Evolutionary conservation across 2,113 vertebrate species (phyloP).

Genomic region (Nothocercus julius): DNA sequence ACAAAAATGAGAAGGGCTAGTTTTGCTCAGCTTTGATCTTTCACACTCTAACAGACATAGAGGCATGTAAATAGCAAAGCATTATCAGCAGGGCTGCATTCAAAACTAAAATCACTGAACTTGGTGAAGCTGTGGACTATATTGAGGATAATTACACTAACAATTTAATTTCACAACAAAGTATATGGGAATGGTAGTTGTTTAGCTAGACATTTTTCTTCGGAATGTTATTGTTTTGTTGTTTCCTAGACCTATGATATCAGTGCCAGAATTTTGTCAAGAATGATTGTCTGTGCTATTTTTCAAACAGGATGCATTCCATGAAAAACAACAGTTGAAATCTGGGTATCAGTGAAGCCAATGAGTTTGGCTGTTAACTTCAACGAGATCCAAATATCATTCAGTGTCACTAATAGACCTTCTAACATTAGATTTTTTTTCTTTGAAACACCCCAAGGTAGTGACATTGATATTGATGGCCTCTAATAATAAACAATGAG

Average conservation of each 20-base stretch:
- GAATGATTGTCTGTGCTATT: neutral
- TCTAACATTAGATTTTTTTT: neutral
- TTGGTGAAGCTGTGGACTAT: neutral
- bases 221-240: neutral
- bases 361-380: neutral
- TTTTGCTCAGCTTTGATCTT: constrained; percentile 67
- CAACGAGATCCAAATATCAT: neutral
- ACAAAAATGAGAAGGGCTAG: constrained; percentile 32
- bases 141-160: neutral
- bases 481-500: neutral
- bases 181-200: neutral
- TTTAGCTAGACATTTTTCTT: neutral
- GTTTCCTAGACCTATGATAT: neutral
- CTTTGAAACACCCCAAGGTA: neutral
- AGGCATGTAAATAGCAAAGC: constrained; percentile 55
- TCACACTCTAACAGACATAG: constrained; percentile 1
- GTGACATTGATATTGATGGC: neutral
- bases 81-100: constrained; percentile 35
- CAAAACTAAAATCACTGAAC: constrained; percentile 52
- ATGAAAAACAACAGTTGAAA: neutral
- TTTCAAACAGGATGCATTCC: neutral
- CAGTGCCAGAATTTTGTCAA: neutral
- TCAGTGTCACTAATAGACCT: neutral
- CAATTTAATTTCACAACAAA: neutral
- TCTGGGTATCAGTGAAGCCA: neutral